Evolutionary conservation across 2,113 vertebrate species (phyloP), one percentile per base, ranked within the genome.

Genomic region (Apodemus sylvaticus): DNA sequence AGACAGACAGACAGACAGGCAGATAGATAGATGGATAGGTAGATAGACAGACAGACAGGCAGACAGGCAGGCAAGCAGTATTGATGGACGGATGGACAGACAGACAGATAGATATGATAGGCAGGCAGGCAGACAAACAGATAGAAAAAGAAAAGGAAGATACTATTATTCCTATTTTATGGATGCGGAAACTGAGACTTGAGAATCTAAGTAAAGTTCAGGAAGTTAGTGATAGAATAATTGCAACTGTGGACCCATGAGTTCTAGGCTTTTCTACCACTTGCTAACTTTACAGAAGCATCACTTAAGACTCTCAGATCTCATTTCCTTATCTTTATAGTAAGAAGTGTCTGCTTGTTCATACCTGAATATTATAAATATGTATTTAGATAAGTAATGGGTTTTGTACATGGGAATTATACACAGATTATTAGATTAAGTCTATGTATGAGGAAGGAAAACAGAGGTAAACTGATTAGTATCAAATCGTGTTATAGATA

Each of bases 401-500:
- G 13, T 17, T 34, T 86, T 60, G 82, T 58, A 53, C 58, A 26
- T 7, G 53, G 19, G 89, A 93, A 42, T 73, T 24, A 85, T 17
- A 85, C 31, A 51, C 29, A 58, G 36, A 74, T 7, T 93, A 39
- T n/a, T 93, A 66, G 90, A 93, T 62, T 58, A 94, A 95, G 20
- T 89, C 55, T 87, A 70, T 3, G 8, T 26, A 60, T 39, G 24
- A 7, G 22, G 70, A 36, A 86, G 34, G 39, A 60, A 94, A 93
- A 93, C 66, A 77, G 26, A 70, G n/a, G 58, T 19, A 78, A 39
- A 17, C 3, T 45, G 7, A 39, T 22, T 19, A 66, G 48, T 26
- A 62, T 31, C 20, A 89, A 83, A n/a, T 51, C 11, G 51, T 11
- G 0, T 2, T 93, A 9, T 0, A 89, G 42, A 31, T 51, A 10